Conservation (phyloP, 2,113 vertebrate species). For the Atrichornis clamosus region DNA sequence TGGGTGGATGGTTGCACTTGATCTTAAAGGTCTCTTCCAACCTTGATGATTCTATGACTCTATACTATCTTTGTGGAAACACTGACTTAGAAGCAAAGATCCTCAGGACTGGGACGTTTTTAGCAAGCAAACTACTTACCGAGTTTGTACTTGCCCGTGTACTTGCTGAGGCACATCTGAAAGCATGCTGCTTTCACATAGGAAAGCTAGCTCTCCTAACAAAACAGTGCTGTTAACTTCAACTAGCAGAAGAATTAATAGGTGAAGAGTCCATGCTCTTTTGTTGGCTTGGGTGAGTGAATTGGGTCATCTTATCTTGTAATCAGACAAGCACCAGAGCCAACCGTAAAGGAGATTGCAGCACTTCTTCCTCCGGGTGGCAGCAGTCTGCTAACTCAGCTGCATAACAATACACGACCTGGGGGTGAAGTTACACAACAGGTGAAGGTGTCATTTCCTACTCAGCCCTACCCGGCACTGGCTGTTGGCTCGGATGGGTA, state of each 20-base stretch:
- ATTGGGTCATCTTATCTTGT: not conserved
- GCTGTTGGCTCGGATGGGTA: not conserved
- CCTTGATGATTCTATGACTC: not conserved
- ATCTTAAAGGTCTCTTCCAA: not conserved
- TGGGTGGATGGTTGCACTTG: not conserved
- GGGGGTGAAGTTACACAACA: not conserved
- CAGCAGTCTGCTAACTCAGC: not conserved
- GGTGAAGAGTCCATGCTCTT: not conserved
- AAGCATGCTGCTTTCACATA: no score
- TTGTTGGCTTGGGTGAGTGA: not conserved
- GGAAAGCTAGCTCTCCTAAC: not conserved
- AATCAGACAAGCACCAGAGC: not conserved
- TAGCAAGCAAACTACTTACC: not conserved
- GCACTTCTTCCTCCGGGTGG: not conserved
- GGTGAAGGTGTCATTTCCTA: not conserved
- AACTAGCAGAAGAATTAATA: not conserved
- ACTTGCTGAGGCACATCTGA: accelerated
- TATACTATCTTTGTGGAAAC: not conserved
- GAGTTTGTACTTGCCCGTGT: not conserved
- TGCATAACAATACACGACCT: not conserved
- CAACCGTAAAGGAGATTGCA: not conserved
- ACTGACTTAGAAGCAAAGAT: not conserved
- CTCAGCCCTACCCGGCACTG: not conserved
- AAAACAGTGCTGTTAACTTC: not conserved
- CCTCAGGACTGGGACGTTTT: not conserved